These are phyloP conservation scores for Hoplodrina blanda DNA, from an alignment of 2,888 invertebrate species.

Conservation along the genomic window DNA sequence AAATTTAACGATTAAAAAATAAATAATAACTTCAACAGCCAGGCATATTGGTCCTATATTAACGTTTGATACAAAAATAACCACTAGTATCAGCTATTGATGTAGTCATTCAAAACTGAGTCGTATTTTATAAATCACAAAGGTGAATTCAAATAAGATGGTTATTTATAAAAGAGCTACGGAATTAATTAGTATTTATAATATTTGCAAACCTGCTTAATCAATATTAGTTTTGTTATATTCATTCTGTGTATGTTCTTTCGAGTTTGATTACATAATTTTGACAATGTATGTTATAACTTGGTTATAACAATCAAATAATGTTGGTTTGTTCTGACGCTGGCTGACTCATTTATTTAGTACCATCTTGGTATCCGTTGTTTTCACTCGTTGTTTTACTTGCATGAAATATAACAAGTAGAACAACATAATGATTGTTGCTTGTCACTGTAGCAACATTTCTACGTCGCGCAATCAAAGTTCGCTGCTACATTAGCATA, in stretches of 20 bases:
- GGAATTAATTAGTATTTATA: constrained; percentile 25
- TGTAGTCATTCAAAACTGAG: not conserved
- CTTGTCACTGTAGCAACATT: no score
- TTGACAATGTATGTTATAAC: not conserved
- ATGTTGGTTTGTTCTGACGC: not conserved
- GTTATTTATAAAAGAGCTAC: constrained; percentile 16
- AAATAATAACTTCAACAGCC: no score
- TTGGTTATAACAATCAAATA: no score
- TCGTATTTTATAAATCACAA: not conserved
- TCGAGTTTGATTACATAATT: constrained; percentile 1
- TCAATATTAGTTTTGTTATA: constrained; percentile 23
- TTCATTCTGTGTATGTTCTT: constrained; percentile 8
- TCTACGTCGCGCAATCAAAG: no score
- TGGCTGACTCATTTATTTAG: not conserved
- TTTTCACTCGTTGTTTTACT: no score
- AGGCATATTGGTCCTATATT: no score
- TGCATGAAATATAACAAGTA: no score
- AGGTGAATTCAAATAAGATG: constrained; percentile 5
- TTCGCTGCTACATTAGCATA: no score
- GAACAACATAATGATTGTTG: no score
- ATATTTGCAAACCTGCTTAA: constrained; percentile 32
- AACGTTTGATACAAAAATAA: not conserved
- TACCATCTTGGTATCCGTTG: not conserved
- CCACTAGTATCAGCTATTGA: not conserved
- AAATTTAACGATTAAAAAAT: no score